Evolutionary conservation across 2,797 vertebrate species (phyloP).

Genomic region (Vipera ursinii): DNA sequence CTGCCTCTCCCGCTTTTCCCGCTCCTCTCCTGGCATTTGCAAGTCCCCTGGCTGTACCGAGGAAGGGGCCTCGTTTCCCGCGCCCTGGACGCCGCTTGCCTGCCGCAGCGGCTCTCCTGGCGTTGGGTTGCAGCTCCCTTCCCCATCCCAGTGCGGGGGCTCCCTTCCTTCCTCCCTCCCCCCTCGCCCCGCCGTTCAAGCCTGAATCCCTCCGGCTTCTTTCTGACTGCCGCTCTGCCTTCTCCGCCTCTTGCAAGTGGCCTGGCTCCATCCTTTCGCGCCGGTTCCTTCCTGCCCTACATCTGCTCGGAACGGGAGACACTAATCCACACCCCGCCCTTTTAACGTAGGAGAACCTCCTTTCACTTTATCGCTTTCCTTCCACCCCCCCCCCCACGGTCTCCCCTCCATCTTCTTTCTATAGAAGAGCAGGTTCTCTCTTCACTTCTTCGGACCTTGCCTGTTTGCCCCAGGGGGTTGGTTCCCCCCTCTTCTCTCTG

Average conservation of each 20-base stretch:
- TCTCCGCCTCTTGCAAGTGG: not conserved
- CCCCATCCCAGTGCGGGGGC: not conserved
- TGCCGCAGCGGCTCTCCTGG: not conserved
- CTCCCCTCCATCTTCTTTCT: not conserved
- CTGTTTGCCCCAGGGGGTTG: not conserved
- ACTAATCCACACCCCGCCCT: not conserved
- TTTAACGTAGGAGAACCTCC: not conserved
- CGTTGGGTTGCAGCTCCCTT: not conserved
- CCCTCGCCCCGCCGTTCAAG: not conserved
- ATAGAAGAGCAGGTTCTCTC: not conserved
- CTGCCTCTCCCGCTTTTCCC: not conserved
- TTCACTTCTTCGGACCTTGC: not conserved
- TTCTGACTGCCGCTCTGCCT: not conserved
- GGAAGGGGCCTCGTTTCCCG: not conserved
- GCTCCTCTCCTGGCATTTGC: not conserved
- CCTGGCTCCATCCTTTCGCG: not conserved
- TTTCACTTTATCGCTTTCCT: not conserved
- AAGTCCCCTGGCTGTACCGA: not conserved
- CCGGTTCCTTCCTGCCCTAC: not conserved
- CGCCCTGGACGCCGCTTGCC: not conserved
- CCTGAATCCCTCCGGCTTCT: too few relatives aligned
- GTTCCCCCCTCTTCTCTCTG: not conserved
- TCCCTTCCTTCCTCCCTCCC: not conserved
- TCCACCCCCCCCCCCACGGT: rapidly evolving
- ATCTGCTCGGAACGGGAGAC: not conserved